Base-by-base conservation (phyloP, 2,888 invertebrate genomes). In the Chloroclystis v-ata region DNA sequence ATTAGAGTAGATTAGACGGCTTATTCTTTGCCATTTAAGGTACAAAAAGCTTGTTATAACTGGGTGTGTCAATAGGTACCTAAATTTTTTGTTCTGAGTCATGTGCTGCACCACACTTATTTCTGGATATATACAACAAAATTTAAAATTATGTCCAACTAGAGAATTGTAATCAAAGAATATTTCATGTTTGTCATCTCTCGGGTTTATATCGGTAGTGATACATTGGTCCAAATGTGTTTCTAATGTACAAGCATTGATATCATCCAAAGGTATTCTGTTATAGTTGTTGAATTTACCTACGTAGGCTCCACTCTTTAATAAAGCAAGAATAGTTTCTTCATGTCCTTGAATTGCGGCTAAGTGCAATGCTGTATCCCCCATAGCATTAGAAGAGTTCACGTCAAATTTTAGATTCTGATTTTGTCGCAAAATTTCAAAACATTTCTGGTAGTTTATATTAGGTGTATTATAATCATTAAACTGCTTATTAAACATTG, bases 1-100 rank as follows among this genome's bases (percentile, higher is more conserved):
- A 65, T 95, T 95, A 1, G 91, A 82, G 57, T 91, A 93, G 65
- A 95, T 94, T 25, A 94, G 86, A 54, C 91, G 89, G 45, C 93
- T 91, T 53, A 95, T 91, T 50, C 92, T 89, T 72, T 93, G 91
- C 95, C 95, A 95, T 73, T 95, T 95, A 48, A 95, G 84, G 61
- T 93, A 92, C 3, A 95, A 76, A 62, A 95, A 95, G 59, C 94
- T 94, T 0, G 94, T 92, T 37, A 95, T 90, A 0, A 95, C 89
- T 0, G 95, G 95, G 81, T 95, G 95, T 59, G 92, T 93, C 11
- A 95, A 75, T 25, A 95, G 79, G 50, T 92, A 90, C 12, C 91
- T 89, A 47, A 94, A 80, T 49, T 93, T 92, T 54, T 90, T 89
- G 29, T 92, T 90, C 59, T 89, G 83, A 39, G 94, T 92, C 79